Base-by-base conservation (phyloP, 2,113 vertebrate species). In the Psephotus haematonotus region DNA sequence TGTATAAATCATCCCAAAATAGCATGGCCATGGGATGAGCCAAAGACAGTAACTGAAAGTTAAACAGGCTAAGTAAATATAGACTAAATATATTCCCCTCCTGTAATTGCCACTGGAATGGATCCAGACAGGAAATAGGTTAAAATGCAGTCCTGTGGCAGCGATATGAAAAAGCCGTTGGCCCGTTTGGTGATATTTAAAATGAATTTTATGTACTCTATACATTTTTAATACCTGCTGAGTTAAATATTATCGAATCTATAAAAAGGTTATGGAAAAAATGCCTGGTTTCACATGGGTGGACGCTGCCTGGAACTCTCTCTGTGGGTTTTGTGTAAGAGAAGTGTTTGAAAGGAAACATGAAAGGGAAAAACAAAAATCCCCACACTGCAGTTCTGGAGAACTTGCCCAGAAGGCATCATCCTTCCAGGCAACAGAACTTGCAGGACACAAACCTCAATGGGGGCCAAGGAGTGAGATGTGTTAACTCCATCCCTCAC, bases 1-100 rank as follows among this genome's bases (percentile, higher is more conserved):
- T 97, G 84, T 95, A 96, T 97, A 96, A 97, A 97, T 97, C 96
- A 97, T 93, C 96, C 96, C 86, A 96, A 96, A 96, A 97, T 95
- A 97, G 96, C 95, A 95, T 5, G 59, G 95, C 92, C 91, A 82
- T 1, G 53, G 86, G 96, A 97, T 96, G 95, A 97, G 96, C 96
- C 96, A 97, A 96, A 97, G 96, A 97, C 95, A 96, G 95, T 94
- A 96, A 94, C 93, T 89, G 91, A 94, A 96, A 96, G 96, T 92
- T 95, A 97, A 96, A 96, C 94, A 96, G 77, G 74, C 91, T 94
- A 86, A 94, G 86, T 93, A 96, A 97, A 97, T 96, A 96, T 2
- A 97, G 96, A 96, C 96, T 96, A 97, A 97, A 96, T 96, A 96
- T 96, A 97, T 95, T 97, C 95, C 88, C 81, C 96, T 96, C 91